These are phyloP conservation scores for Tribolium madens DNA, from an alignment of 1,140 invertebrate species.

Conservation along the genomic window DNA sequence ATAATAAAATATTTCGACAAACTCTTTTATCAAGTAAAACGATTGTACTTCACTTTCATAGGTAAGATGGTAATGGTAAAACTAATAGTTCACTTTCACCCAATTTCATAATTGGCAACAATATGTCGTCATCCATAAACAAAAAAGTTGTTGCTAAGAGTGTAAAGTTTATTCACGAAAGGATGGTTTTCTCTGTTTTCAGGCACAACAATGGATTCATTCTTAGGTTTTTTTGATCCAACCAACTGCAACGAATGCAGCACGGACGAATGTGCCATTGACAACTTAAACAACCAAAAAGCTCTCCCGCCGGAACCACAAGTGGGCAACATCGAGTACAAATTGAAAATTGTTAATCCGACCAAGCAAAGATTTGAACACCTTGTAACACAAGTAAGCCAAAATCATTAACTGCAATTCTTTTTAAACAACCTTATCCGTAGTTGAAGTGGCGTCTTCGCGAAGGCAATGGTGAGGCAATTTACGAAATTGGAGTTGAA, in stretches of 20 bases:
- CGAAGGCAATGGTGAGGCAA: constrained; percentile 92
- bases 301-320: constrained; percentile 89
- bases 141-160: neutral
- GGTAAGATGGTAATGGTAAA: constrained; percentile 26
- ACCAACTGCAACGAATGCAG: constrained; percentile 55
- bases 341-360: constrained; percentile 88
- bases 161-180: neutral
- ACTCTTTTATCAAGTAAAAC: neutral
- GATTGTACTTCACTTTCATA: neutral
- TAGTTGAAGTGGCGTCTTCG: constrained; percentile 90
- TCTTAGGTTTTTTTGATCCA: constrained; percentile 84
- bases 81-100: constrained; percentile 48
- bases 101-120: constrained; percentile 48
- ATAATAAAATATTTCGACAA: neutral
- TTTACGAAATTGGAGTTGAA: constrained; percentile 97
- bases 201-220: constrained; percentile 75
- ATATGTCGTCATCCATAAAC: constrained; percentile 33
- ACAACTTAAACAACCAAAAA: constrained; percentile 54
- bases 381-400: constrained; percentile 83
- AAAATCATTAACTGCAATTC: neutral
- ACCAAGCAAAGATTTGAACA: constrained; percentile 89
- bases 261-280: constrained; percentile 64
- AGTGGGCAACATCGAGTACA: constrained; percentile 93
- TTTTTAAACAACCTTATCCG: constrained; percentile 38
- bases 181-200: neutral